phyloP scores from a whole-genome alignment of 1,140 invertebrate genomes.

The Drosophila melanica region DNA sequence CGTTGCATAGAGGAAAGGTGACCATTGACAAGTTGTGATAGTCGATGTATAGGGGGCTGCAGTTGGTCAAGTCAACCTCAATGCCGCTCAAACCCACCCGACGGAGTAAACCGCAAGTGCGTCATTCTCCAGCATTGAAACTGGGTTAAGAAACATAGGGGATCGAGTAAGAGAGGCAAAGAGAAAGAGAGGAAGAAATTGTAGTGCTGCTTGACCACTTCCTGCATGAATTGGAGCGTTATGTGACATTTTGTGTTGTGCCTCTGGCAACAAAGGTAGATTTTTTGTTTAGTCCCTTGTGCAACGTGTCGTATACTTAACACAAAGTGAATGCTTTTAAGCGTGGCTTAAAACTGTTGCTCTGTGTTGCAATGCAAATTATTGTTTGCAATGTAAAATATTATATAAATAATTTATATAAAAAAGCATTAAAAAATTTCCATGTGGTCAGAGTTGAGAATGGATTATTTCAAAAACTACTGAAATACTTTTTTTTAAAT shows the following conservation, averaged over 20 bases:
- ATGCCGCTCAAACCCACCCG: not conserved
- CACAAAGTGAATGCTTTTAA: conserved; percentile 51
- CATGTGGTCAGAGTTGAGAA: no score
- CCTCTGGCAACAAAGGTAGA: conserved; percentile 37
- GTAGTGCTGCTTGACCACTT: conserved; percentile 62
- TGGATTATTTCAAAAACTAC: no score
- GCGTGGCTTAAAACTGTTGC: not conserved
- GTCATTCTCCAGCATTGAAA: conserved; percentile 34
- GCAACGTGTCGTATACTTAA: conserved; percentile 62
- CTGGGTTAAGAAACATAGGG: conserved; percentile 69
- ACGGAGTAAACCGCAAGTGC: conserved; percentile 7
- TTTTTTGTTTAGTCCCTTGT: conserved; percentile 27
- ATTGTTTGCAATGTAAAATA: no score
- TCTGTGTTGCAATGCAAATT: no score
- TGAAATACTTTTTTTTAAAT: no score
- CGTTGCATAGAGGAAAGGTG: conserved; percentile 57
- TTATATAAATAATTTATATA: no score
- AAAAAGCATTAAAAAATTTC: no score
- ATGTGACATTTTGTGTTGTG: conserved; percentile 72
- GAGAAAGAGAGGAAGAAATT: not conserved
- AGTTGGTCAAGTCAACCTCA: conserved; percentile 14
- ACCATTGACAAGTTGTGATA: conserved; percentile 37
- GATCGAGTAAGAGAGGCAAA: conserved; percentile 15
- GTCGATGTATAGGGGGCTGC: not conserved
- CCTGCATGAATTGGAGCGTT: conserved; percentile 76